These are phyloP conservation scores for Corythaixoides concolor DNA, from an alignment of 2,113 vertebrate genomes.

Conservation along the genomic window DNA sequence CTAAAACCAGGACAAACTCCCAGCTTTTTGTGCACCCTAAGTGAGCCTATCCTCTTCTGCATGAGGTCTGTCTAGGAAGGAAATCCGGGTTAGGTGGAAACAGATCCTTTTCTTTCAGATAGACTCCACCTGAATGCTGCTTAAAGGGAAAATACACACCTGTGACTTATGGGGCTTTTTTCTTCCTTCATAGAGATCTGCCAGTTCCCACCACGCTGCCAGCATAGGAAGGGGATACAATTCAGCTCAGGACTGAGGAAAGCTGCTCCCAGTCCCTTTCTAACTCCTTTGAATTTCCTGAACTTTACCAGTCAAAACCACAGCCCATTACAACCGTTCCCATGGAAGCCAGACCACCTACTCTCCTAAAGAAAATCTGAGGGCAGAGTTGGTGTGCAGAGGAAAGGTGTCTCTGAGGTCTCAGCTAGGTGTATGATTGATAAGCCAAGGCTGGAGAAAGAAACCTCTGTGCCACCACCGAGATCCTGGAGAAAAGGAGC, in stretches of 20 bases:
- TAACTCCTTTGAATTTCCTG: not conserved
- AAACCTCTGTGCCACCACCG: not conserved
- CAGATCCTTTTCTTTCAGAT: not conserved
- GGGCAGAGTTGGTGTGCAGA: not conserved
- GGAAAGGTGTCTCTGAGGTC: not conserved
- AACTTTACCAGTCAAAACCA: not conserved
- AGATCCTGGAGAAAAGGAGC: not conserved
- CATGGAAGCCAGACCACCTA: not conserved
- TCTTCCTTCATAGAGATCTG: not conserved
- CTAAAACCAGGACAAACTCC: not conserved
- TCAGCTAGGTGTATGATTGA: not conserved
- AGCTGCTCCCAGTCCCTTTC: not conserved
- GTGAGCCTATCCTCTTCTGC: not conserved
- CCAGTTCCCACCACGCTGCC: not conserved
- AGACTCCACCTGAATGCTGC: not conserved
- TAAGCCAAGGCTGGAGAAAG: not conserved
- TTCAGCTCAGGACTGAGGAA: not conserved
- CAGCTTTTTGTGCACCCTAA: not conserved
- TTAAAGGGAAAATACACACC: not conserved
- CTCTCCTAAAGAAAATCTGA: not conserved
- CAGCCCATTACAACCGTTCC: not conserved
- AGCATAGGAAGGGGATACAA: not conserved
- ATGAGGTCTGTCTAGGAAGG: not conserved
- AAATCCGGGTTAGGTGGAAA: not conserved
- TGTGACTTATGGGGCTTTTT: not conserved